phyloP scores from a whole-genome alignment of 2,888 invertebrate genomes.

The Lampropteryx suffumata region DNA sequence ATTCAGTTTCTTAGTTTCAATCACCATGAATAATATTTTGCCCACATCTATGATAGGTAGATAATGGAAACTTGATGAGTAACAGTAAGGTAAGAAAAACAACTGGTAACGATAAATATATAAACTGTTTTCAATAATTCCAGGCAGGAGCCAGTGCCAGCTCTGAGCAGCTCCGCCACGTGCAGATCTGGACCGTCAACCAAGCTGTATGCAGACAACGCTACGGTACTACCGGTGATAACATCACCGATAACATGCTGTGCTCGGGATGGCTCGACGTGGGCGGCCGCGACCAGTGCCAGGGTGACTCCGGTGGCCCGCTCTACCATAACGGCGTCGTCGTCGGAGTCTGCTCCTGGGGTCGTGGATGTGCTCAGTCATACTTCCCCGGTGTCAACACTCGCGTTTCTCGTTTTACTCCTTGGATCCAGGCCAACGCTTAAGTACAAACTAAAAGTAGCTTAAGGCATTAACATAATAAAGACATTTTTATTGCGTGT shows the following conservation, averaged over 20 bases:
- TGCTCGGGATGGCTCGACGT: constrained; percentile 44
- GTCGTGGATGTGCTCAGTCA: constrained; percentile 36
- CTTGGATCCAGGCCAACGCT: constrained; percentile 25
- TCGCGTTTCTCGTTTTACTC: constrained; percentile 37
- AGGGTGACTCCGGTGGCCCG: constrained; percentile 46
- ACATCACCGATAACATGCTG: constrained; percentile 42
- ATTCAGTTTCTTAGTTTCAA: too few relatives aligned
- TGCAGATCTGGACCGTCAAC: constrained; percentile 47
- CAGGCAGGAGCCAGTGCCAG: constrained; percentile 27
- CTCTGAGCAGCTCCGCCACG: constrained; percentile 46
- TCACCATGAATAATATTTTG: too few relatives aligned
- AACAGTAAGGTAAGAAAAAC: too few relatives aligned
- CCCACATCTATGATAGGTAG: too few relatives aligned
- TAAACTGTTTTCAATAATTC: constrained; percentile 12
- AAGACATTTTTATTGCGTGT: too few relatives aligned
- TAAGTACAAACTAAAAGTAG: background rate
- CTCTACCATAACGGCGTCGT: constrained; percentile 41
- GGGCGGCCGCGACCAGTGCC: constrained; percentile 44
- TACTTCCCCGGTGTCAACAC: constrained; percentile 43
- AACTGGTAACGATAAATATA: too few relatives aligned
- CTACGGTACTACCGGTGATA: constrained; percentile 18
- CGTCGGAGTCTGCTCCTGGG: constrained; percentile 45
- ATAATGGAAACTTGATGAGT: too few relatives aligned
- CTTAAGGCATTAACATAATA: too few relatives aligned
- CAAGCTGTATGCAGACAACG: constrained; percentile 36